Conservation (phyloP, 2,888 invertebrate genomes). For the Acleris emargana region DNA sequence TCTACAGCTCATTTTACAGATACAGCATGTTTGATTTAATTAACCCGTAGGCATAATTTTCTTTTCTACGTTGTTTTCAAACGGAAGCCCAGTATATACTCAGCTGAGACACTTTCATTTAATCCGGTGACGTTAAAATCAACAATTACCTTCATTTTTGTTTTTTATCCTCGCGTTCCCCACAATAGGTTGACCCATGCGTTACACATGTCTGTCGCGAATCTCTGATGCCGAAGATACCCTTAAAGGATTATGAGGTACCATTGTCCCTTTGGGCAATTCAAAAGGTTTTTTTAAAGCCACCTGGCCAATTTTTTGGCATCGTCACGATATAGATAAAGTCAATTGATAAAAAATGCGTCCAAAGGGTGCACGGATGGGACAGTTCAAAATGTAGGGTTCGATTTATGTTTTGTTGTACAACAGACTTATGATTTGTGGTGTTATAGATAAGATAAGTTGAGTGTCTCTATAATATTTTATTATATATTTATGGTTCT, state of each 20-base stretch:
- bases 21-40: too few species aligned
- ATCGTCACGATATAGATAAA: constrained; percentile 65
- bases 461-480: constrained; percentile 47
- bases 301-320: constrained; percentile 76
- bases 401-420: constrained; percentile 61
- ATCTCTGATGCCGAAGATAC: constrained; percentile 41
- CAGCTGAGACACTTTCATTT: constrained; percentile 39
- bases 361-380: constrained; percentile 48
- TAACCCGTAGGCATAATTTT: too few species aligned
- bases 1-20: too few species aligned
- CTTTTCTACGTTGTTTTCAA: background rate
- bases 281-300: constrained; percentile 40
- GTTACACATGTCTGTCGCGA: constrained; percentile 68
- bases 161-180: constrained; percentile 34
- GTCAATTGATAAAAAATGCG: constrained; percentile 67
- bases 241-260: constrained; percentile 61
- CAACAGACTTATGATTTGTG: constrained; percentile 58
- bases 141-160: constrained; percentile 49
- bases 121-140: constrained; percentile 32
- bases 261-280: constrained; percentile 48
- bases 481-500: background rate
- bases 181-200: constrained; percentile 61
- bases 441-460: constrained; percentile 58
- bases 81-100: constrained; percentile 21
- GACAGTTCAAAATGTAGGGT: constrained; percentile 42